These are phyloP conservation scores for Telmatherina bonti DNA, from an alignment of 2,797 vertebrate species.

Conservation along the genomic window DNA sequence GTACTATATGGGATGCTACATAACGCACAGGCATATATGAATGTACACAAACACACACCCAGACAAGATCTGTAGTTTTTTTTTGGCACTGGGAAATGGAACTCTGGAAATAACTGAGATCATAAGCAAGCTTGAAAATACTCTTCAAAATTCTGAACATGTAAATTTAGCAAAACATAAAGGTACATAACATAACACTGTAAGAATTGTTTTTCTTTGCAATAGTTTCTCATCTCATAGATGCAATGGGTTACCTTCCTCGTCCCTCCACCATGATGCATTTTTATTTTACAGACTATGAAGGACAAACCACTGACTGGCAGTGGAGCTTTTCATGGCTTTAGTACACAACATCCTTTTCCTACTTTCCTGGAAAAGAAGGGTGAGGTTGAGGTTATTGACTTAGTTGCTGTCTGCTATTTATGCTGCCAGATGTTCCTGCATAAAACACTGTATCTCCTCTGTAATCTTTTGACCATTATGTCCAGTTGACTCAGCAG, in stretches of 20 bases:
- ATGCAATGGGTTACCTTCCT: not conserved
- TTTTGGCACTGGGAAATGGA: not conserved
- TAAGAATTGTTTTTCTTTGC: no score
- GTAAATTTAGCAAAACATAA: not conserved
- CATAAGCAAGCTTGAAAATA: not conserved
- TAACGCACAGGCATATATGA: not conserved
- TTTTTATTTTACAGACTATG: not conserved
- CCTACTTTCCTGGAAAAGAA: not conserved
- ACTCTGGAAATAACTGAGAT: not conserved
- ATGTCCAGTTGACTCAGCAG: not conserved
- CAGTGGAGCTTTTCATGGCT: not conserved
- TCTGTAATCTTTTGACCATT: not conserved
- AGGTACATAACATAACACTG: not conserved
- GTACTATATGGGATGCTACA: slow-evolving; percentile 4
- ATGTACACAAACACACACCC: not conserved
- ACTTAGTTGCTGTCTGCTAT: not conserved
- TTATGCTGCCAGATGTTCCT: not conserved
- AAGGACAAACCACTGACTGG: not conserved
- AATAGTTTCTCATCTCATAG: not conserved
- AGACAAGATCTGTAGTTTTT: not conserved
- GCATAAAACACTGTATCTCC: not conserved
- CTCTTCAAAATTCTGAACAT: not conserved
- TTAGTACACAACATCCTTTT: not conserved
- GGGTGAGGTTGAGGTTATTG: not conserved
- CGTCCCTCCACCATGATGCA: not conserved